Evolutionary conservation across 2,113 vertebrate genomes (phyloP), one percentile per base, ranked within the genome.

Genomic region (Cavia porcellus): DNA sequence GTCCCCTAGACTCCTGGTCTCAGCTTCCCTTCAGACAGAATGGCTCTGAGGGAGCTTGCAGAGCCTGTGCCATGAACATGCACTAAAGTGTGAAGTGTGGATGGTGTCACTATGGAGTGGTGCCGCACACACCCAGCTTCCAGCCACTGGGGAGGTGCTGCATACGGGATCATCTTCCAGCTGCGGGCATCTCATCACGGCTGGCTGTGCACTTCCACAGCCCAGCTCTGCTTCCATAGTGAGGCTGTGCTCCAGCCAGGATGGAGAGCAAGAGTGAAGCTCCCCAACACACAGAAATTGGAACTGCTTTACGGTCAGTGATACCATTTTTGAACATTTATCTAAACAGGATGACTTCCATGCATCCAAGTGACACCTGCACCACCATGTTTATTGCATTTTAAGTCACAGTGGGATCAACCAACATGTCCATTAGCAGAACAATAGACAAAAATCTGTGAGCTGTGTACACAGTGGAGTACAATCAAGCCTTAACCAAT

Each of bases 131-230:
- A 38, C 11, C 11, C 13, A 13, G 17, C 4, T 19, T 32, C 64
- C 20, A 30, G 15, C 14, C 50, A 20, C 28, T 1, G 24, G 22
- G n/a, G 62, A 42, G 2, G 22, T 3, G 2, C n/a, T 22, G 62
- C 84, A 50, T 35, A 30, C 45, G 20, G 19, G 52, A 30, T 7
- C 3, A 32, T 10, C 59, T 68, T 59, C 38, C 17, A 32, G 47
- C 25, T 11, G 35, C 5, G 38, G 45, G 28, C 8, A 5, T 13
- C 45, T 45, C 32, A 50, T 2, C 1, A 4, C 3, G 5, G 22
- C n/a, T 28, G 10, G 59, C 4, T 77, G 17, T 25, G 19, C 15
- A 35, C 47, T 47, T 79, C 35, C 42, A 45, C 59, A 42, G 47
- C 72, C 38, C 72, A 42, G 20, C n/a, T 42, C 38, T 5, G 25